Conservation (phyloP, 23 tunicate species). For the Styela clava region DNA sequence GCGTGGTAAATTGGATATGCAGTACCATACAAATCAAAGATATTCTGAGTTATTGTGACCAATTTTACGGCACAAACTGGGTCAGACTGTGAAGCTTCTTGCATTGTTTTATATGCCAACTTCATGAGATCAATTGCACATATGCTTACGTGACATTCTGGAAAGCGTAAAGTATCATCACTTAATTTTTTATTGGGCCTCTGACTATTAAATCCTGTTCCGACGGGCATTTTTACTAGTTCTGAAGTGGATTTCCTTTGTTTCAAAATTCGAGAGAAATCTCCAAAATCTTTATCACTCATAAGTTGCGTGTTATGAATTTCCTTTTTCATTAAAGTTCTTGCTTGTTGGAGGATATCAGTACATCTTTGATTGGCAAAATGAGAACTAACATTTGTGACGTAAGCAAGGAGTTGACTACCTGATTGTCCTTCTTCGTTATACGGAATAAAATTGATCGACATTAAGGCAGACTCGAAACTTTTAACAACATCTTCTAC, state of each 20-base stretch:
- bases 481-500: conserved; percentile 9
- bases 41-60: conserved; percentile 20
- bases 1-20: conserved; percentile 20
- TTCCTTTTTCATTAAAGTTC: conserved; percentile 44
- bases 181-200: conserved; percentile 36
- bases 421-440: neutral
- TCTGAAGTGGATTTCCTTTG: neutral
- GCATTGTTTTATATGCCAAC: conserved; percentile 13
- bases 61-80: conserved; percentile 19
- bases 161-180: conserved; percentile 46
- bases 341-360: conserved; percentile 42
- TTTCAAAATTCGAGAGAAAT: neutral
- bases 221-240: conserved; percentile 3
- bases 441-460: neutral
- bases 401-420: conserved; percentile 41
- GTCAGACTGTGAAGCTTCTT: conserved; percentile 19
- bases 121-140: conserved; percentile 10
- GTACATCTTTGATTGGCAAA: conserved; percentile 63
- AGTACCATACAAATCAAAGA: conserved; percentile 22
- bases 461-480: neutral
- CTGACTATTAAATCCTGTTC: conserved; percentile 14
- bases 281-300: neutral
- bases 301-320: conserved; percentile 36
- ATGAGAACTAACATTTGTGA: conserved; percentile 55
- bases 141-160: conserved; percentile 24